phyloP scores from a whole-genome alignment of 2,888 invertebrate genomes.

The Aethes cnicana region DNA sequence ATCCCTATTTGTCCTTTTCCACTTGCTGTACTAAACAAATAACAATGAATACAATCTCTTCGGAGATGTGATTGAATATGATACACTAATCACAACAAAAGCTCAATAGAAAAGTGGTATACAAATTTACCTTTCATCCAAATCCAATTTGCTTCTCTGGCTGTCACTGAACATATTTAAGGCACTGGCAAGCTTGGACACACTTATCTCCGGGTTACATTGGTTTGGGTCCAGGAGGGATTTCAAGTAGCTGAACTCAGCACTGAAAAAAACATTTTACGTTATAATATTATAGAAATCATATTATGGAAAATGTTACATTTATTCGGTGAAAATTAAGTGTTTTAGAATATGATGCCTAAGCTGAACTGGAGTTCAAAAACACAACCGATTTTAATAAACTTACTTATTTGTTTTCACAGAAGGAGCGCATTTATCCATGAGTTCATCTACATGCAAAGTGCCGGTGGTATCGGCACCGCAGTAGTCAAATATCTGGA shows the following conservation, averaged over 20 bases:
- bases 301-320: neutral
- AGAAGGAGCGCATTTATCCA: conserved; percentile 73
- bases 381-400: neutral
- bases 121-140: conserved; percentile 67
- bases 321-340: too few relatives aligned
- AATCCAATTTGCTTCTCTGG: conserved; percentile 65
- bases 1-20: too few relatives aligned
- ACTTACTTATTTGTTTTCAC: conserved; percentile 74
- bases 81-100: neutral
- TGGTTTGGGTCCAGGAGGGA: conserved; percentile 68
- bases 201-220: conserved; percentile 66
- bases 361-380: too few relatives aligned
- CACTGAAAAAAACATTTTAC: conserved; percentile 44
- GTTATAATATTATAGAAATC: neutral
- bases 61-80: too few relatives aligned
- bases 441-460: conserved; percentile 64
- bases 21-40: too few relatives aligned
- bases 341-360: too few relatives aligned
- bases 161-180: conserved; percentile 66
- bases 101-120: neutral
- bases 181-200: conserved; percentile 59
- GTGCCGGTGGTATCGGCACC: conserved; percentile 60
- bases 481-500: conserved; percentile 73
- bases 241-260: conserved; percentile 64
- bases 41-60: too few relatives aligned